phyloP scores from a whole-genome alignment of 2,797 vertebrate genomes.

The Tamandua tetradactyla region DNA sequence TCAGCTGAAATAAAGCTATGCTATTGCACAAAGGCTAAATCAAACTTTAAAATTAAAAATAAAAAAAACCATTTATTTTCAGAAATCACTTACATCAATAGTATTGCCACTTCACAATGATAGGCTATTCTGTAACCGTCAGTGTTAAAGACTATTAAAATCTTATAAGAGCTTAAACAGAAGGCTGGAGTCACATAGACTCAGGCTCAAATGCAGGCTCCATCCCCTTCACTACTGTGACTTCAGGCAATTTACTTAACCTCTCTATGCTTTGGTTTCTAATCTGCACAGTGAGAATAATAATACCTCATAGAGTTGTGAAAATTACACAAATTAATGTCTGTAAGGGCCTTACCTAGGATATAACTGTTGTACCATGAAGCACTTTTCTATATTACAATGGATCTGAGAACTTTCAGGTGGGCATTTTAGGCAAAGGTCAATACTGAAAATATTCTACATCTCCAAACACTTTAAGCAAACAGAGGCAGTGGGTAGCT shows the following conservation, averaged over 20 bases:
- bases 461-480: constrained; percentile 9
- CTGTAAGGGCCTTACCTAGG: not conserved
- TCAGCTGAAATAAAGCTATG: not conserved
- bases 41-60: not conserved
- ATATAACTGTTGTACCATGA: not conserved
- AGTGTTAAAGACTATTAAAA: not conserved
- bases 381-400: not conserved
- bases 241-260: not conserved
- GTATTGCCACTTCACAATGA: not conserved
- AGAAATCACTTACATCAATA: constrained; percentile 22
- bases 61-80: not conserved
- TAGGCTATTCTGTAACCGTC: not conserved
- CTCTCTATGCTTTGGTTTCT: not conserved
- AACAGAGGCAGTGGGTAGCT: not conserved
- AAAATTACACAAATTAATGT: not conserved
- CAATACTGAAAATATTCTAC: constrained; percentile 8
- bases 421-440: not conserved
- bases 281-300: not conserved
- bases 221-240: not conserved
- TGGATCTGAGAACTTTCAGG: not conserved
- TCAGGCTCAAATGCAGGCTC: too few relatives aligned
- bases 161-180: not conserved
- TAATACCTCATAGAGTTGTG: not conserved
- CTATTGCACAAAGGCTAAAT: not conserved
- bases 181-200: not conserved